Conservation (phyloP, 1,140 invertebrate genomes). For the Heliconius eleuchia region DNA sequence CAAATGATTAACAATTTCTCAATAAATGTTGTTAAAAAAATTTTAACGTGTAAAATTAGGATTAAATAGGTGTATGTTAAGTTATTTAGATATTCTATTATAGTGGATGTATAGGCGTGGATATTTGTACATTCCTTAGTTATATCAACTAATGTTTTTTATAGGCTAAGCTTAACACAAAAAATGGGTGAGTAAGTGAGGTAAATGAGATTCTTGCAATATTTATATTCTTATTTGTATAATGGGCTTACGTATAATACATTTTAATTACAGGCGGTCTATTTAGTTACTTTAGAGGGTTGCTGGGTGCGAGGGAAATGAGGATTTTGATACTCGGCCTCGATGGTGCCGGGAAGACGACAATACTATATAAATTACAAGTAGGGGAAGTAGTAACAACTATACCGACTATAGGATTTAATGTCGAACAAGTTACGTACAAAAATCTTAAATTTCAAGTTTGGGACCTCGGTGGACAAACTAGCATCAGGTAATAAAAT, state of each 20-base stretch:
- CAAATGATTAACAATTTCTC: slow-evolving; percentile 62
- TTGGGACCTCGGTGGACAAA: slow-evolving; percentile 99
- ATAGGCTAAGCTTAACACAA: slow-evolving; percentile 60
- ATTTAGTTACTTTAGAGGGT: slow-evolving; percentile 96
- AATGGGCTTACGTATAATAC: neutral
- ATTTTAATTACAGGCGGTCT: slow-evolving; percentile 88
- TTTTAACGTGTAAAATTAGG: slow-evolving; percentile 36
- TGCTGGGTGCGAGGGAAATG: slow-evolving; percentile 97
- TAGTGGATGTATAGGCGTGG: slow-evolving; percentile 49
- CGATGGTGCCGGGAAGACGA: slow-evolving; percentile 99
- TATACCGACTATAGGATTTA: slow-evolving; percentile 97
- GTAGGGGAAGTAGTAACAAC: slow-evolving; percentile 99
- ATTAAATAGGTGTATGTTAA: slow-evolving; percentile 28
- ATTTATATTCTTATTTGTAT: slow-evolving; percentile 20
- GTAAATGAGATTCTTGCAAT: slow-evolving; percentile 10
- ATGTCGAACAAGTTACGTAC: slow-evolving; percentile 98
- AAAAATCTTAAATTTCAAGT: slow-evolving; percentile 98
- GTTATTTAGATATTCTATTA: slow-evolving; percentile 35
- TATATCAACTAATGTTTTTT: slow-evolving; percentile 64
- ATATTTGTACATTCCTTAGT: slow-evolving; percentile 57
- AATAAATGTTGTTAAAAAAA: slow-evolving; percentile 59
- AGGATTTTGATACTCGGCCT: slow-evolving; percentile 98
- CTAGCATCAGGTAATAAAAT: slow-evolving; percentile 86
- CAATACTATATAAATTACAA: slow-evolving; percentile 98
- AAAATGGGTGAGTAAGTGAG: slow-evolving; percentile 67